Conservation (phyloP, 2,797 vertebrate species). For the Anguilla anguilla region DNA sequence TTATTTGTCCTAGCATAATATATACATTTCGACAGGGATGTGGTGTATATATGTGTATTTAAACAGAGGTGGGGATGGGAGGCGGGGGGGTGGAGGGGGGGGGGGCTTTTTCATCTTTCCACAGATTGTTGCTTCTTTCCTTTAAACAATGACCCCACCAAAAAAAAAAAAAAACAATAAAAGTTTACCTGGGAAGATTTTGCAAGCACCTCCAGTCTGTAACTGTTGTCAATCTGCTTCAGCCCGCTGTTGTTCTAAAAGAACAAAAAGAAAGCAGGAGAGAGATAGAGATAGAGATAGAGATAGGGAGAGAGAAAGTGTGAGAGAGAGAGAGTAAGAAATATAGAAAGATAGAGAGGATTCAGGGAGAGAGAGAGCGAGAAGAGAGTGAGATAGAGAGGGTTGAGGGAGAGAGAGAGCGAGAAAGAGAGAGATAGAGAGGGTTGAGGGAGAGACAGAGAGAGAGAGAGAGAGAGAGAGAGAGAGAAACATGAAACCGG, state of each 20-base stretch:
- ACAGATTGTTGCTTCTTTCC: constrained; percentile 50
- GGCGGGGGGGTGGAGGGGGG: constrained; percentile 40
- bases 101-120: constrained; percentile 51
- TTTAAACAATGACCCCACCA: constrained; percentile 50
- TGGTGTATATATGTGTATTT: constrained; percentile 40
- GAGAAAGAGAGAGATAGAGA: constrained; percentile 13
- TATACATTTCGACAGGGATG: constrained; percentile 12
- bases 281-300: neutral
- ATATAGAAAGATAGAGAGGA: neutral
- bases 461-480: constrained; percentile 25
- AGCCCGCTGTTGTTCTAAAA: constrained; percentile 84
- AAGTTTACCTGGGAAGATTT: constrained; percentile 83
- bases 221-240: constrained; percentile 88
- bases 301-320: too few relatives aligned
- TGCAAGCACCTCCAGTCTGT: constrained; percentile 80
- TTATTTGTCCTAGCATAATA: constrained; percentile 24
- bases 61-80: constrained; percentile 52
- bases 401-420: constrained; percentile 51
- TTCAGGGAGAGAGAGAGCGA: constrained; percentile 16
- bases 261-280: constrained; percentile 59
- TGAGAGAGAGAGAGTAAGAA: constrained; percentile 28
- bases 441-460: neutral
- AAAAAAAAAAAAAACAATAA: constrained; percentile 46
- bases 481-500: constrained; percentile 60
- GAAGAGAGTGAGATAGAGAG: neutral